Percentiles rank a stretch among this genome's conserved stretches.
Evolutionary conservation across 2,888 invertebrate species (phyloP).

Genomic region (Ceriagrion tenellum): DNA sequence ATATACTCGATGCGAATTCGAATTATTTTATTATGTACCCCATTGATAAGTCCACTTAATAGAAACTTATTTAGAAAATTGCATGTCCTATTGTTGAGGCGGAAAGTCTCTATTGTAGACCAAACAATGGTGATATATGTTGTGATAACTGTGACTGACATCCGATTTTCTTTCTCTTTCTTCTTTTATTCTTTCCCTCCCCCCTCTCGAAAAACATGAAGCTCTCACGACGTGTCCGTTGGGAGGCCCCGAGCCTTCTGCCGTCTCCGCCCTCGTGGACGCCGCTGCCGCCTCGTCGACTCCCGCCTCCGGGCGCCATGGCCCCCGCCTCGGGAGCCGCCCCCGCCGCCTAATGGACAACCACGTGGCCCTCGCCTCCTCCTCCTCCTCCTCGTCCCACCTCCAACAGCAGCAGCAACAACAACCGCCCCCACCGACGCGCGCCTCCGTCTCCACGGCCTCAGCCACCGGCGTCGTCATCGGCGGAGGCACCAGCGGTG

Average conservation of each 20-base stretch:
- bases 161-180: not conserved
- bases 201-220: too few relatives aligned
- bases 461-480: slow-evolving; percentile 18
- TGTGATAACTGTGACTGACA: not conserved
- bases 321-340: slow-evolving; percentile 60
- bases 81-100: too few relatives aligned
- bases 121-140: not conserved
- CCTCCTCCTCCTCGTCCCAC: slow-evolving; percentile 65
- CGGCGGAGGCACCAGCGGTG: not conserved
- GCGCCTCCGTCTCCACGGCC: slow-evolving; percentile 5
- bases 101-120: too few relatives aligned
- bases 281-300: slow-evolving; percentile 22
- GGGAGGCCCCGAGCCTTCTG: slow-evolving; percentile 56
- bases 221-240: slow-evolving; percentile 50
- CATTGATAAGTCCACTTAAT: too few relatives aligned
- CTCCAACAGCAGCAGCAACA: slow-evolving; percentile 60
- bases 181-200: too few relatives aligned
- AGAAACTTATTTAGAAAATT: too few relatives aligned
- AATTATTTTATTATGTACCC: too few relatives aligned
- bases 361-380: slow-evolving; percentile 51
- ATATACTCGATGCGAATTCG: too few relatives aligned
- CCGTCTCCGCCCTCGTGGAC: slow-evolving; percentile 54
- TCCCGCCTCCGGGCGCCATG: slow-evolving; percentile 63
- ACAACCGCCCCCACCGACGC: slow-evolving; percentile 42
- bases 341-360: slow-evolving; percentile 61